Conservation (phyloP, 2,113 vertebrate genomes). For the Grus americana region DNA sequence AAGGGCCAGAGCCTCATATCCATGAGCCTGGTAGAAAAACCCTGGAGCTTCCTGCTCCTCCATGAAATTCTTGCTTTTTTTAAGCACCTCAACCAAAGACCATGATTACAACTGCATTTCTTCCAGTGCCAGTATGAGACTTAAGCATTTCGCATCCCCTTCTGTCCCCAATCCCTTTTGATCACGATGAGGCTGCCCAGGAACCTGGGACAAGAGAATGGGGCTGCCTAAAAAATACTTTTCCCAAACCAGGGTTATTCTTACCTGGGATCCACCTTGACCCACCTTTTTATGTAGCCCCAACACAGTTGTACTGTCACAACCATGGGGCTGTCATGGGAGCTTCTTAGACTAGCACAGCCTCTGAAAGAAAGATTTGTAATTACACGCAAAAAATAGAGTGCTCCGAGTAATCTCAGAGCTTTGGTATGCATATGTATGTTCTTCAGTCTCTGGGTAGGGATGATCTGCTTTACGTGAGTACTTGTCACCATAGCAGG, state of each 20-base stretch:
- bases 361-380: slow-evolving; percentile 39
- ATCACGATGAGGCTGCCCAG: accelerated
- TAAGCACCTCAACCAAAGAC: neutral
- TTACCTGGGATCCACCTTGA: neutral
- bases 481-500: slow-evolving; percentile 52
- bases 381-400: slow-evolving; percentile 36
- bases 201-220: neutral
- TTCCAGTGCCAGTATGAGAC: neutral
- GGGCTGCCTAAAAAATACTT: neutral
- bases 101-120: neutral
- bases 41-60: neutral
- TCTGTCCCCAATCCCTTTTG: neutral
- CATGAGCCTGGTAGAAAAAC: neutral
- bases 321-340: neutral
- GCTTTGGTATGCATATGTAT: slow-evolving; percentile 59
- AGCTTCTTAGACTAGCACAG: neutral
- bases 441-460: slow-evolving; percentile 40
- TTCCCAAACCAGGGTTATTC: neutral
- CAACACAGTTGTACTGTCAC: neutral
- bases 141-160: neutral
- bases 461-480: slow-evolving; percentile 63
- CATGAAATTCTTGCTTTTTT: neutral
- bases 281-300: neutral
- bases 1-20: neutral
- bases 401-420: slow-evolving; percentile 39